These are phyloP conservation scores for Uropsilus gracilis DNA, from an alignment of 2,113 vertebrate genomes.

Conservation along the genomic window DNA sequence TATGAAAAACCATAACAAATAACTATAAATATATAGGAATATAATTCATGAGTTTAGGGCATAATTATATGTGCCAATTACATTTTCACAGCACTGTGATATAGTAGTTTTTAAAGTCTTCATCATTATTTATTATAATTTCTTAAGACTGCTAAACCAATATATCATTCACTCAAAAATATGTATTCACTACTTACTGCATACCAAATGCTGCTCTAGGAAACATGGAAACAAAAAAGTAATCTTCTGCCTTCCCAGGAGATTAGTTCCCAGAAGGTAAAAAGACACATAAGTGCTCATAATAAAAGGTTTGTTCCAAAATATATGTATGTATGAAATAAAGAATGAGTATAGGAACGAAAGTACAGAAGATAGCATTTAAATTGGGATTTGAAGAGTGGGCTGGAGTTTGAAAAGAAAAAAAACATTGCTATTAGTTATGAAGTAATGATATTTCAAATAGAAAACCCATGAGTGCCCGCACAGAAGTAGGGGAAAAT, in stretches of 20 bases:
- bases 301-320: not conserved
- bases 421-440: not conserved
- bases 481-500: rapidly evolving
- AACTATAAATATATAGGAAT: not conserved
- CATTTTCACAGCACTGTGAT: not conserved
- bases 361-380: not conserved
- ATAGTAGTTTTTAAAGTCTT: not conserved
- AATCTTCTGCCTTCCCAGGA: not conserved
- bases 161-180: not conserved
- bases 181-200: not conserved
- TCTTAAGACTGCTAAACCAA: not conserved
- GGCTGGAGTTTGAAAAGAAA: not conserved
- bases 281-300: not conserved
- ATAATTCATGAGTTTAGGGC: not conserved
- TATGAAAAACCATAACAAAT: not conserved
- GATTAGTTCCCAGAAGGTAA: not conserved
- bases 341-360: not conserved
- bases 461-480: not conserved
- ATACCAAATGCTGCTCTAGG: not conserved
- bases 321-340: not conserved
- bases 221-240: not conserved
- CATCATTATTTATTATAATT: not conserved
- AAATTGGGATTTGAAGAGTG: not conserved
- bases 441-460: not conserved
- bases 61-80: not conserved